These are phyloP conservation scores for Leptura quadrifasciata DNA, from an alignment of 2,888 invertebrate species.

Conservation along the genomic window DNA sequence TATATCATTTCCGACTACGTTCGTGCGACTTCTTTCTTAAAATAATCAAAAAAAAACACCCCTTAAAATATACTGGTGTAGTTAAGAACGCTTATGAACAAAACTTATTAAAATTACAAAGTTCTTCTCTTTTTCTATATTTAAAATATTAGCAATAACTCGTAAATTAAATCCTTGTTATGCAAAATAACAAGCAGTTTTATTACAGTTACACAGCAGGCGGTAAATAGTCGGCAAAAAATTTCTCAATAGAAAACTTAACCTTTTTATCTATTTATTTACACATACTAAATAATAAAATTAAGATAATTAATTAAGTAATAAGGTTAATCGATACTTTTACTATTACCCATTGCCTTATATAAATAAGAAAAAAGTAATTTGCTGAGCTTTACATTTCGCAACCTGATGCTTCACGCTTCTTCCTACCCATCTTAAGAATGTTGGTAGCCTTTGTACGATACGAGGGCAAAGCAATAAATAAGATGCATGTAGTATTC, in stretches of 20 bases:
- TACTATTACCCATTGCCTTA: constrained; percentile 32
- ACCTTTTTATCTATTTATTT: not conserved
- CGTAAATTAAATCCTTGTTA: too few relatives aligned
- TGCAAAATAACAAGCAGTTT: not conserved
- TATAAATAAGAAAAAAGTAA: constrained; percentile 28
- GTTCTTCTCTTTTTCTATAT: too few relatives aligned
- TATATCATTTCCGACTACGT: too few relatives aligned
- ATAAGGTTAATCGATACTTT: constrained; percentile 21
- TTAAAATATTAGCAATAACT: too few relatives aligned
- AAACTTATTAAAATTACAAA: too few relatives aligned
- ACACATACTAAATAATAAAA: not conserved
- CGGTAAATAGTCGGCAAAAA: not conserved
- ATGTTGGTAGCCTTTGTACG: constrained; percentile 4
- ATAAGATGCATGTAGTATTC: not conserved
- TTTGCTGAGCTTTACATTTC: constrained; percentile 29
- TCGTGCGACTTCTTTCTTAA: too few relatives aligned
- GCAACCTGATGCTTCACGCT: constrained; percentile 16
- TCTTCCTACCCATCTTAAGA: constrained; percentile 33
- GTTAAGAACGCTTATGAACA: too few relatives aligned
- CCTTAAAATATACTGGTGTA: too few relatives aligned
- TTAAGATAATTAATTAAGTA: constrained; percentile 32
- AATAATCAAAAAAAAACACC: too few relatives aligned
- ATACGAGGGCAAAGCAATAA: constrained; percentile 17
- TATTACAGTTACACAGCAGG: not conserved
- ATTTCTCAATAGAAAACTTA: not conserved